These are phyloP conservation scores for Alethe castanea DNA, from an alignment of 2,113 vertebrate genomes.

Conservation along the genomic window DNA sequence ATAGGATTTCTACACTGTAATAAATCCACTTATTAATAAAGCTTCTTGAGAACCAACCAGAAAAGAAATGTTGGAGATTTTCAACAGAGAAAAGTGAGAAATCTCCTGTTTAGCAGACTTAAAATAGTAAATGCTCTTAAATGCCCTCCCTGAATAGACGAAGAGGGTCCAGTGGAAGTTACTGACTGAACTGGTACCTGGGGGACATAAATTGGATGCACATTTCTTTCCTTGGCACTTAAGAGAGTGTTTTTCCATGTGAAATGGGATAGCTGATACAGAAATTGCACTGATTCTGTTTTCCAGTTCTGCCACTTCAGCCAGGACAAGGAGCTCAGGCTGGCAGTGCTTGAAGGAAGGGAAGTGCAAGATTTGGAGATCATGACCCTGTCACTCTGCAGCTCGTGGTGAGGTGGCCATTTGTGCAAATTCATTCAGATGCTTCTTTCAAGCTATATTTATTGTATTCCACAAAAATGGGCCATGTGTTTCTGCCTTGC, in stretches of 20 bases:
- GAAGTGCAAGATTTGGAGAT: background rate
- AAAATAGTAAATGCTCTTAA: background rate
- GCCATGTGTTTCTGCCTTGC: background rate
- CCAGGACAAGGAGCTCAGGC: background rate
- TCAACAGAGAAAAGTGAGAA: background rate
- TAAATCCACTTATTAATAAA: background rate
- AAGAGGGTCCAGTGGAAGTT: background rate
- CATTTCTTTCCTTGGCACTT: background rate
- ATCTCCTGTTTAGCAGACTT: background rate
- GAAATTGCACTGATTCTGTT: background rate
- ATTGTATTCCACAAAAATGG: background rate
- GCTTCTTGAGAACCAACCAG: background rate
- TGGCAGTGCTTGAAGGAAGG: background rate
- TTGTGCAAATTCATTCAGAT: conserved; percentile 8
- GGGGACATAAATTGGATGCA: background rate
- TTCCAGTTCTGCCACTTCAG: background rate
- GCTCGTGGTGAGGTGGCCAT: background rate
- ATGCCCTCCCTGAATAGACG: background rate
- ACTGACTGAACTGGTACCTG: background rate
- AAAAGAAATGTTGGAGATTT: background rate
- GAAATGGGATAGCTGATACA: background rate
- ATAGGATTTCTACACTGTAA: background rate
- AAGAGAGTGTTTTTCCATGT: background rate
- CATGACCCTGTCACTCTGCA: background rate
- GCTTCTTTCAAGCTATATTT: background rate